Evolutionary conservation across 2,888 invertebrate genomes (phyloP).

Genomic region (Trypoxylon attenuatum): DNA sequence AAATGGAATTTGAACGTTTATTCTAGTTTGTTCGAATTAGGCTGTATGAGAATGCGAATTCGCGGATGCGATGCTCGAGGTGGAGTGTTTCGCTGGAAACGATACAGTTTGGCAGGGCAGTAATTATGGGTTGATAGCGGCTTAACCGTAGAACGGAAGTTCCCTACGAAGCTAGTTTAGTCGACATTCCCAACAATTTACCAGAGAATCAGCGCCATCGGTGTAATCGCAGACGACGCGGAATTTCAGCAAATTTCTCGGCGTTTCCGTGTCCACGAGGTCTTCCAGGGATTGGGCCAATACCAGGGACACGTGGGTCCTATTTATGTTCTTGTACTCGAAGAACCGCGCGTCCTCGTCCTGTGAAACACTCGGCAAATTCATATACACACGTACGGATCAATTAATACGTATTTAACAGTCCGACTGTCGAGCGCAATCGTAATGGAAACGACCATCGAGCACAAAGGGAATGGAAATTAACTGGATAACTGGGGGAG

Average conservation of each 20-base stretch:
- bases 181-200: conserved; percentile 68
- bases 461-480: neutral
- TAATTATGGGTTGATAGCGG: neutral
- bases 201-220: conserved; percentile 80
- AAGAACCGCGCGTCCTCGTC: conserved; percentile 85
- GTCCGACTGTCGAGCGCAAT: too few relatives aligned
- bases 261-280: conserved; percentile 87
- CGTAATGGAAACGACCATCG: too few relatives aligned
- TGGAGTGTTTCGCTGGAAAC: neutral
- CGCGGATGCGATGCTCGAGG: neutral
- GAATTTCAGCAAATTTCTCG: conserved; percentile 89
- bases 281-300: conserved; percentile 86
- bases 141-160: neutral
- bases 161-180: too few relatives aligned
- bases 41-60: neutral
- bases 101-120: neutral
- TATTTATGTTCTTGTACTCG: conserved; percentile 84
- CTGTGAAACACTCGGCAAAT: conserved; percentile 66
- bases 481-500: too few relatives aligned
- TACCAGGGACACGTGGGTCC: conserved; percentile 85
- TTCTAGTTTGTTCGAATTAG: conserved; percentile 2
- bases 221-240: conserved; percentile 85
- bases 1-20: neutral
- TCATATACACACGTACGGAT: conserved; percentile 5
- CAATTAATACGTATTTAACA: neutral